Evolutionary conservation across 2,888 invertebrate genomes (phyloP).

Genomic region (Cryptosula pallasiana): DNA sequence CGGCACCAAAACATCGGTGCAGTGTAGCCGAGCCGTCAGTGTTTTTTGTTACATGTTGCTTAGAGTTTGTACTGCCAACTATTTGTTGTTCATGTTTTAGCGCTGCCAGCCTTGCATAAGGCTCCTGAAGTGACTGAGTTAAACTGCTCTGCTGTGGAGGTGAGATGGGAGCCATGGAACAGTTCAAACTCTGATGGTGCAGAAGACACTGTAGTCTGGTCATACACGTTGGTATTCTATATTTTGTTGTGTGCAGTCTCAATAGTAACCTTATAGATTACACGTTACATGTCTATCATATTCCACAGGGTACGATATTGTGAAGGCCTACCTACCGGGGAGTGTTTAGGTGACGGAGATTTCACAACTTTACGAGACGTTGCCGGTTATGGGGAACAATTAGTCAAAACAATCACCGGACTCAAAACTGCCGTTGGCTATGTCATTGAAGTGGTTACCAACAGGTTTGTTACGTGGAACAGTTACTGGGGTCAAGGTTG

Average conservation of each 20-base stretch:
- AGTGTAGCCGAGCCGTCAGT: too few relatives aligned
- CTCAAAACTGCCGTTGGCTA: not conserved
- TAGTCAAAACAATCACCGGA: not conserved
- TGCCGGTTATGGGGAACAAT: not conserved
- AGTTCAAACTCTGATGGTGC: conserved; percentile 37
- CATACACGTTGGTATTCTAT: conserved; percentile 33
- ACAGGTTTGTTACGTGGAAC: not conserved
- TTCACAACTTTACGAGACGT: not conserved
- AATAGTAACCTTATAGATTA: too few relatives aligned
- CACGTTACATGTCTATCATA: too few relatives aligned
- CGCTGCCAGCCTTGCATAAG: conserved; percentile 29
- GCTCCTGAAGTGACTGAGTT: conserved; percentile 33
- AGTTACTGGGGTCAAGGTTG: too few relatives aligned
- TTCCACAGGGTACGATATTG: not conserved
- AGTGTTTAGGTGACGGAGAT: not conserved
- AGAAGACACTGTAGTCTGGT: conserved; percentile 30
- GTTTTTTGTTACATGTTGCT: too few relatives aligned
- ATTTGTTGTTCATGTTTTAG: conserved; percentile 28
- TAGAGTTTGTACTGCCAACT: too few relatives aligned
- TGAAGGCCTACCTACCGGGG: not conserved
- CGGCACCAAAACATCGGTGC: too few relatives aligned
- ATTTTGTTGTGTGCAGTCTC: too few relatives aligned
- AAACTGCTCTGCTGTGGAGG: conserved; percentile 33
- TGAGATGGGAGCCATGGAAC: conserved; percentile 40
- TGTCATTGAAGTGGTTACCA: not conserved